Evolutionary conservation across 1,140 invertebrate species (phyloP).

Genomic region (Acromyrmex charruanus): DNA sequence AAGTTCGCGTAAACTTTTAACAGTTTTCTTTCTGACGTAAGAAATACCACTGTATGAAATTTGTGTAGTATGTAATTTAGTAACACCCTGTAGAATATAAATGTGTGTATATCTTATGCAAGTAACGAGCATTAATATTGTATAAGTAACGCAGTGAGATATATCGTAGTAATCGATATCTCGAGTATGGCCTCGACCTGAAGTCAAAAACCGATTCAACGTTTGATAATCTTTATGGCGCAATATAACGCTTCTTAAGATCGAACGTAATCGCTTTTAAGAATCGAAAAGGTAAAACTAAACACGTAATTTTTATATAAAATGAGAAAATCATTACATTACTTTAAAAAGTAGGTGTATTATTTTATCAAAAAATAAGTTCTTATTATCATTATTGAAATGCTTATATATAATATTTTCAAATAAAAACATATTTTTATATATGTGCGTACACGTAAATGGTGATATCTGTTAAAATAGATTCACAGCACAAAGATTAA

Average conservation of each 20-base stretch:
- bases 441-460: neutral
- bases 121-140: constrained; percentile 31
- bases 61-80: neutral
- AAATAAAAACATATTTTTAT: neutral
- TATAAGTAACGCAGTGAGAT: constrained; percentile 54
- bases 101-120: constrained; percentile 12
- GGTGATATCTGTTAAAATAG: constrained; percentile 10
- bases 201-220: constrained; percentile 66
- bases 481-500: constrained; percentile 51
- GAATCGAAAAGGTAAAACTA: neutral
- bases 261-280: neutral
- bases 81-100: constrained; percentile 13
- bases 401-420: neutral
- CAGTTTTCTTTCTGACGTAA: neutral
- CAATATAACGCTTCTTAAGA: constrained; percentile 10
- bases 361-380: neutral
- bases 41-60: neutral
- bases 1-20: neutral
- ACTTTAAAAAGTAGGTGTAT: neutral
- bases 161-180: constrained; percentile 74
- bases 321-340: neutral
- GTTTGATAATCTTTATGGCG: constrained; percentile 27
- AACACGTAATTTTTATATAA: neutral
- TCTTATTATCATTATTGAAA: neutral
- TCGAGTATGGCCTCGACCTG: constrained; percentile 59